A percentile compares a stretch with the other conserved stretches of the same genome.
These are phyloP conservation scores for Hesperophylax magnus DNA, from an alignment of 1,140 invertebrate genomes.

Conservation along the genomic window DNA sequence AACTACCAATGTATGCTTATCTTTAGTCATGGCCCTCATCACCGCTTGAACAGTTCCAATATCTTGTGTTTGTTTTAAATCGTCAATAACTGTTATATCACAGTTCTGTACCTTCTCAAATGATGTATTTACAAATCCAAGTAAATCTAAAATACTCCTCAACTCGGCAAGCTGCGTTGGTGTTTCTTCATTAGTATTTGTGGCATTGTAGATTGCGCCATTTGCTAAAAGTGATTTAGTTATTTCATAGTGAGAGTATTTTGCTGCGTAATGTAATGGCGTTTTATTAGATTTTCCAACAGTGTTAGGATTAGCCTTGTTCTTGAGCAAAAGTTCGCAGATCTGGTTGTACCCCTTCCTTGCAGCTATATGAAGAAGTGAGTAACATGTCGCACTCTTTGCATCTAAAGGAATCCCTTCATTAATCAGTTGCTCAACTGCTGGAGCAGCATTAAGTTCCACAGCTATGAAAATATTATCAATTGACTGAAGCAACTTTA, in stretches of 20 bases:
- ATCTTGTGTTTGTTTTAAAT: background rate
- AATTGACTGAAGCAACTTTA: background rate
- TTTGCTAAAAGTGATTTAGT: background rate
- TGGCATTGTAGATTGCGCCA: background rate
- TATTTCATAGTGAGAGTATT: background rate
- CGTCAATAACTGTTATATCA: background rate
- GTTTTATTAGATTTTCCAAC: background rate
- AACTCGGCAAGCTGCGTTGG: background rate
- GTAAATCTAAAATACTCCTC: background rate
- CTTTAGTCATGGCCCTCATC: background rate
- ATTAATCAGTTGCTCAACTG: background rate
- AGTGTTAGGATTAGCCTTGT: conserved; percentile 14
- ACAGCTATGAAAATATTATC: background rate
- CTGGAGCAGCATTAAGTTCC: background rate
- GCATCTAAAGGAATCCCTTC: background rate
- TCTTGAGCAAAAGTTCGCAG: conserved; percentile 5
- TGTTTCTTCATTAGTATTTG: background rate
- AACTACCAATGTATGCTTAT: background rate
- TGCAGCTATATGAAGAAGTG: conserved; percentile 6
- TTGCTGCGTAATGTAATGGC: conserved; percentile 11
- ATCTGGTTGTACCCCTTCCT: background rate
- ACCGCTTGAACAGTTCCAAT: background rate
- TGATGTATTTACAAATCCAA: background rate
- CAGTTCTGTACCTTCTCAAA: background rate
- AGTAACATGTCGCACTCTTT: background rate